Evolutionary conservation across 2,113 vertebrate genomes (phyloP).

Genomic region (Chrysemys picta): DNA sequence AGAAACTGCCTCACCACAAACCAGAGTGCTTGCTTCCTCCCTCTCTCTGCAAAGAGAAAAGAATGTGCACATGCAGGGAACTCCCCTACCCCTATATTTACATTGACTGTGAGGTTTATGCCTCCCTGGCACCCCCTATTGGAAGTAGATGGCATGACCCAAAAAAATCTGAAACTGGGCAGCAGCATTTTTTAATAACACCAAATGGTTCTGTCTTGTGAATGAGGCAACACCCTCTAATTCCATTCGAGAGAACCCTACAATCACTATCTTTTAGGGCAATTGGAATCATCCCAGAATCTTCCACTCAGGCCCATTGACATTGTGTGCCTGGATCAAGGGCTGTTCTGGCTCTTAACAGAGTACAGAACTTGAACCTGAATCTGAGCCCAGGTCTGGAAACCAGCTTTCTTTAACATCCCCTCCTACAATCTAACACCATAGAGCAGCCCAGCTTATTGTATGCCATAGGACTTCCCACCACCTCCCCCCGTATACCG

Average conservation of each 20-base stretch:
- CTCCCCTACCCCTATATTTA: neutral
- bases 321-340: rapidly evolving
- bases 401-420: neutral
- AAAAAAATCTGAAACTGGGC: neutral
- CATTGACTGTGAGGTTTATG: neutral
- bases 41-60: neutral
- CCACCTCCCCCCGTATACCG: neutral
- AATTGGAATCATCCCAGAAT: rapidly evolving
- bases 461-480: neutral
- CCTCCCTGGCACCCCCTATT: neutral
- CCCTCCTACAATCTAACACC: neutral
- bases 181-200: neutral
- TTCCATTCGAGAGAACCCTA: neutral
- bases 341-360: rapidly evolving
- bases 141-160: neutral
- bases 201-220: neutral
- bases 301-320: neutral
- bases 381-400: neutral
- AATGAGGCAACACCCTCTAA: neutral
- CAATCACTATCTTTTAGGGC: neutral
- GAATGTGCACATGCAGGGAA: neutral
- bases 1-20: slow-evolving; percentile 38
- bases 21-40: neutral
- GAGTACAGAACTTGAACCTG: neutral
- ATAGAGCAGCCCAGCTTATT: neutral